A percentile compares a stretch with the other conserved stretches of the same genome.
These are phyloP conservation scores for Alcedo quadribrachys DNA, from an alignment of 2,797 vertebrate species.

Conservation along the genomic window DNA sequence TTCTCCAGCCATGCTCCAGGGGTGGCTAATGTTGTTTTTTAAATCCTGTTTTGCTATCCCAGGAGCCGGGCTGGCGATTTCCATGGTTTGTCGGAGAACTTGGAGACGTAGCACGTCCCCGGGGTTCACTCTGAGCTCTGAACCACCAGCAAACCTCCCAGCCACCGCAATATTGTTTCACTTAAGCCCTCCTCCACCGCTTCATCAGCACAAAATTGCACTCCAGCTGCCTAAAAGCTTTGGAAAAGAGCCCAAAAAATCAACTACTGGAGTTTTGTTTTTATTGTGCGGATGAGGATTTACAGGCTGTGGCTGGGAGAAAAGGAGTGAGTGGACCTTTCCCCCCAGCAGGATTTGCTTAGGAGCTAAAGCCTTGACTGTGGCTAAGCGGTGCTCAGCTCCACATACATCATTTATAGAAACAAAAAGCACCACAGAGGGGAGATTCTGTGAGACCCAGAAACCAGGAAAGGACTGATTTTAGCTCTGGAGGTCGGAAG, in stretches of 20 bases:
- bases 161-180: constrained; percentile 23
- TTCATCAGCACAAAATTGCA: constrained; percentile 46
- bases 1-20: constrained; percentile 50
- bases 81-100: constrained; percentile 13
- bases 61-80: background rate
- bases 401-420: background rate
- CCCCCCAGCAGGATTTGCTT: background rate
- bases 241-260: constrained; percentile 48
- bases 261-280: constrained; percentile 55
- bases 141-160: background rate
- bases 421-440: background rate
- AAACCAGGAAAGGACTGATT: background rate
- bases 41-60: constrained; percentile 50
- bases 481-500: background rate
- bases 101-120: background rate
- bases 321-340: background rate
- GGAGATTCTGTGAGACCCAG: background rate
- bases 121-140: background rate
- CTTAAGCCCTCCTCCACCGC: constrained; percentile 39
- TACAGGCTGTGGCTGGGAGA: constrained; percentile 28
- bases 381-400: background rate
- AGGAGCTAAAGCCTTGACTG: background rate
- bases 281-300: constrained; percentile 10
- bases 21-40: constrained; percentile 60
- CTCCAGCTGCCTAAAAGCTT: constrained; percentile 50